Conservation (phyloP, 2,113 vertebrate species). For the Sinocyclocheilus anshuiensis region DNA sequence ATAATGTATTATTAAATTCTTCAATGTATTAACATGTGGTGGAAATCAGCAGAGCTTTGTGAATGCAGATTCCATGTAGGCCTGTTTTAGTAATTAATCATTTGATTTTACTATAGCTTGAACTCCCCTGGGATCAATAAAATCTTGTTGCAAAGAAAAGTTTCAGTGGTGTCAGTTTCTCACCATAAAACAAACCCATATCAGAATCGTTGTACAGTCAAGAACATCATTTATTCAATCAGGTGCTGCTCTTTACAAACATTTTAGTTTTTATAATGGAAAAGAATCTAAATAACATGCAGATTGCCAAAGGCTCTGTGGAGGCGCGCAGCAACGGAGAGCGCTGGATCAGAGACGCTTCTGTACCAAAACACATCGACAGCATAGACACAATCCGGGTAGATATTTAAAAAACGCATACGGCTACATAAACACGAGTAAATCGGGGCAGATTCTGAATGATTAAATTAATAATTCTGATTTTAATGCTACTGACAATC, state of each 20-base stretch:
- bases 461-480: conserved; percentile 2
- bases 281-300: conserved; percentile 87
- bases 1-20: neutral
- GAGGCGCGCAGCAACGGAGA: conserved; percentile 46
- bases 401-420: neutral
- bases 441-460: neutral
- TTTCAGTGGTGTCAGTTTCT: neutral
- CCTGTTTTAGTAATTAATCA: neutral
- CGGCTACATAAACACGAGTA: neutral
- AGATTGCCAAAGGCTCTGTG: conserved; percentile 80
- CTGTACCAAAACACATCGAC: neutral
- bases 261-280: conserved; percentile 79
- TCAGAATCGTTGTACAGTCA: conserved; percentile 74
- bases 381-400: neutral
- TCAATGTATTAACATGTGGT: neutral
- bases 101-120: neutral
- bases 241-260: conserved; percentile 83
- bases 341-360: neutral
- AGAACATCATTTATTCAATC: conserved; percentile 89
- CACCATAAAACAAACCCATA: conserved; percentile 53
- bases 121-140: conserved; percentile 37
- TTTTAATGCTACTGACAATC: neutral
- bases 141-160: neutral
- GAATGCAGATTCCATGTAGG: conserved; percentile 7
- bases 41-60: neutral